A percentile compares a stretch with the other conserved stretches of the same genome.
phyloP scores from a whole-genome alignment of 2,888 invertebrate genomes.

The Neoaliturus tenellus region DNA sequence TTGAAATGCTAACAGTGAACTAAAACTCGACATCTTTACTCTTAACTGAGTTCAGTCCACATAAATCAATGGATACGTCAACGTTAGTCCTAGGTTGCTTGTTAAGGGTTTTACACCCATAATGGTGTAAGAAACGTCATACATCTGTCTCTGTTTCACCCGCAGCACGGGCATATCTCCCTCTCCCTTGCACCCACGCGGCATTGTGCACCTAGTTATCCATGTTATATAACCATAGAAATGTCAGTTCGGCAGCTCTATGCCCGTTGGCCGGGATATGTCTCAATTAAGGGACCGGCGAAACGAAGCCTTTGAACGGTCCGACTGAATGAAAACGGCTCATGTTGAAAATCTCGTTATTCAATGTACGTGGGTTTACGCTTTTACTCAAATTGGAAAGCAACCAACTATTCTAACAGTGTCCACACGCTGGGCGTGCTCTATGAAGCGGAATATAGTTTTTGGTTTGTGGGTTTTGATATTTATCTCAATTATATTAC shows the following conservation, averaged over 20 bases:
- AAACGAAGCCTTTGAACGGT: neutral
- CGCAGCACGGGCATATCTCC: neutral
- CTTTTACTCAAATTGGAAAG: neutral
- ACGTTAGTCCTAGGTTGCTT: too few relatives aligned
- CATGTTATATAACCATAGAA: slow-evolving; percentile 7
- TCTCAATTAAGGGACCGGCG: neutral
- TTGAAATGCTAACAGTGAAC: too few relatives aligned
- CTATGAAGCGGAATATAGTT: too few relatives aligned
- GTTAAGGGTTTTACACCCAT: too few relatives aligned
- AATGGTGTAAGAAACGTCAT: neutral
- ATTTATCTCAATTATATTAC: too few relatives aligned
- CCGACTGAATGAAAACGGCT: neutral
- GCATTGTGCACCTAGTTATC: slow-evolving; percentile 4
- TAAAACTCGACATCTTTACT: too few relatives aligned
- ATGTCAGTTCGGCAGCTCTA: neutral
- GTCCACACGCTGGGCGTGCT: neutral
- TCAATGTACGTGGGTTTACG: neutral
- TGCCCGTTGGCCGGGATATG: neutral
- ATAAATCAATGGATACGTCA: too few relatives aligned
- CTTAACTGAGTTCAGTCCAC: too few relatives aligned
- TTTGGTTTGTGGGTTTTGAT: too few relatives aligned
- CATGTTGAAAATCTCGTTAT: neutral
- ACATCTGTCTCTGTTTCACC: neutral
- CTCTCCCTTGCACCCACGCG: neutral
- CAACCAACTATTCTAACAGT: neutral